Base-by-base conservation (phyloP, 2,888 invertebrate species). In the Pachliopta kotzebuea region DNA sequence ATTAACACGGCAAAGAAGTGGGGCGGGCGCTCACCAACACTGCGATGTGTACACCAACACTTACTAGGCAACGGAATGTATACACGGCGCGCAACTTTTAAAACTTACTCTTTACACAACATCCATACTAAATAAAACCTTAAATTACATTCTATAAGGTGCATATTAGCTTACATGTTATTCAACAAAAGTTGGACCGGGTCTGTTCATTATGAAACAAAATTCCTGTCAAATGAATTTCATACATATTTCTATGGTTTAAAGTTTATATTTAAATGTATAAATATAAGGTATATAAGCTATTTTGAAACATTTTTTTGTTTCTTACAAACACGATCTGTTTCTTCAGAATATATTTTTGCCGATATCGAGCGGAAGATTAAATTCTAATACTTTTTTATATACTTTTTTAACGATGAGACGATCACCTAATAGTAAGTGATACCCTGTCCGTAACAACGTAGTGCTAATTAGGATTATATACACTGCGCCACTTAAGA, bases 1-100 rank as follows among this genome's bases (percentile, higher is more conserved):
- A 92, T 92, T 92, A 92, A 92, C 91, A 86, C 82, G 79, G 87
- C 87, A 92, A 92, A 92, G 92, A 92, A 92, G 84, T 83, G 76
- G 65, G 65, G 64, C 20, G 63, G 29, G 63, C 42, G 76, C 75
- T 70, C 77, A 76, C 81, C 74, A 76, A 81, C 86, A 80, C 83
- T 81, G 74, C 79, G 73, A 77, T 75, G 80, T 80, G 79, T 81
- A 56, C 83, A 78, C 86, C 82, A 77, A 81, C 87, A 81, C 85
- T 84, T 81, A 86, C 87, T 88, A 86, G 74, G 77, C 80, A 11
- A 78, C 83, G 79, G 76, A 74, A 79, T 79, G 75, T 79, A 73
- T 70, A 74, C 50, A 56, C 29, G n/a, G 17, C 45, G 62, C 57
- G 4, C 18, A 37, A 53, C 21, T 37, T 29, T 49, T 53, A 58